Conservation (phyloP, 1,140 invertebrate genomes). For the Bombus superbus region DNA sequence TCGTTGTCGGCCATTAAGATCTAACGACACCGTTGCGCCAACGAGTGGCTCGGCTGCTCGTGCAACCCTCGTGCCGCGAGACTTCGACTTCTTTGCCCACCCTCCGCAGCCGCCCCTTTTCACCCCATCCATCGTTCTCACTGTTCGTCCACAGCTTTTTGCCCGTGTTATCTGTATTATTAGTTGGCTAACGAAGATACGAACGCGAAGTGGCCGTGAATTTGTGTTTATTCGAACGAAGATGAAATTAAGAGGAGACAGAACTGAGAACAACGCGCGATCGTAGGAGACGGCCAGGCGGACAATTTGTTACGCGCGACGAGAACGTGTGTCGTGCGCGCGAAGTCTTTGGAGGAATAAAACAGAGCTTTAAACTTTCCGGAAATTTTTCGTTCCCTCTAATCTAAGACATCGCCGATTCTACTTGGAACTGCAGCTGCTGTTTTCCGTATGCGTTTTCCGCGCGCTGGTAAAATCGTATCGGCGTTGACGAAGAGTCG, state of each 20-base stretch:
- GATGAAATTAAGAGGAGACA: background rate
- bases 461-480: too few relatives aligned
- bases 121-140: background rate
- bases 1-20: conserved; percentile 56
- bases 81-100: conserved; percentile 2
- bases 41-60: conserved; percentile 38
- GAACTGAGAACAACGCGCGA: too few relatives aligned
- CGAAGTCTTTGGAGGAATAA: background rate
- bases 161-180: background rate
- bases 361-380: too few relatives aligned
- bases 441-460: too few relatives aligned
- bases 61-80: background rate
- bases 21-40: conserved; percentile 50
- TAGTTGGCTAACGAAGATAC: background rate
- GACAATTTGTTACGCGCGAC: background rate
- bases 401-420: background rate
- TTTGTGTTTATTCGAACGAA: background rate
- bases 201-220: background rate
- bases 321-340: too few relatives aligned
- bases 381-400: too few relatives aligned
- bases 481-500: too few relatives aligned
- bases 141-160: background rate
- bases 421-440: too few relatives aligned
- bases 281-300: background rate
- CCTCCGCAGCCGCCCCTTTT: background rate